Conservation (phyloP, 2,797 vertebrate species). For the Scleropages formosus region DNA sequence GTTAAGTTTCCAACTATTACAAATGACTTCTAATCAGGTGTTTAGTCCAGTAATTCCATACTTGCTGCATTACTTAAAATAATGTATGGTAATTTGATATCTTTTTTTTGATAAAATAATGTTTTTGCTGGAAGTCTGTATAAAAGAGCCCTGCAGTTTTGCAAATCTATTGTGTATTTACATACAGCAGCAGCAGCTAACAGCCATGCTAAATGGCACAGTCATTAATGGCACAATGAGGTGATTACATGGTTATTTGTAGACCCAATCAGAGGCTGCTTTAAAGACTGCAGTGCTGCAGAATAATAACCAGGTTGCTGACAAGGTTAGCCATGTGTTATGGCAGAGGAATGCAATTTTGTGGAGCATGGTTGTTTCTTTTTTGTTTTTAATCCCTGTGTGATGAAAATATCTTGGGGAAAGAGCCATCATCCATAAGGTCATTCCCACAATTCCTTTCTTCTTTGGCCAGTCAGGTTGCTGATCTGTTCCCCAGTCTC, state of each 20-base stretch:
- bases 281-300: not conserved
- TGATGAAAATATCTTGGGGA: not conserved
- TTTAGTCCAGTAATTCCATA: no score
- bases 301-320: constrained; percentile 4
- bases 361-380: not conserved
- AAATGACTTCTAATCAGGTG: no score
- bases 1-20: no score
- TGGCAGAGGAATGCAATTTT: not conserved
- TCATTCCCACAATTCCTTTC: constrained; percentile 8
- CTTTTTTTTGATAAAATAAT: no score
- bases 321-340: not conserved
- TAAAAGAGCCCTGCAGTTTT: not conserved
- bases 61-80: no score
- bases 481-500: not conserved
- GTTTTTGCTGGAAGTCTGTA: not conserved
- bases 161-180: no score
- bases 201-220: not conserved
- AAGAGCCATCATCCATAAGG: not conserved
- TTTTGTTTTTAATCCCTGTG: not conserved
- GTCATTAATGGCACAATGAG: not conserved
- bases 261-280: constrained; percentile 1
- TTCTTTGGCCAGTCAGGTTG: not conserved
- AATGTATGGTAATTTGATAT: no score
- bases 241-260: constrained; percentile 5
- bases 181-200: not conserved